These are phyloP conservation scores for Hyalella azteca DNA, from an alignment of 2,888 invertebrate genomes.

Conservation along the genomic window DNA sequence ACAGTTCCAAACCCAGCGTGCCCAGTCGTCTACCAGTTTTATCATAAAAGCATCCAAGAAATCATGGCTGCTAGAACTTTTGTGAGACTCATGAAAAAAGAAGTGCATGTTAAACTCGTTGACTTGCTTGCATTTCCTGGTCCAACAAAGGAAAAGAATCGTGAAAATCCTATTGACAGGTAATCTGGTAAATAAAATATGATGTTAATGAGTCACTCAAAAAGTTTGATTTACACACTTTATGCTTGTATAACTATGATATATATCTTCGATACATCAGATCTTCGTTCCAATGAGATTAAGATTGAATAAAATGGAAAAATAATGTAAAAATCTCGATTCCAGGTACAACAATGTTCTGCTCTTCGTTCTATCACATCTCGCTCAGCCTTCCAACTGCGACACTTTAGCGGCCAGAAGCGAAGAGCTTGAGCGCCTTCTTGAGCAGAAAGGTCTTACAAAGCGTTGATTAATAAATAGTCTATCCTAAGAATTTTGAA, in stretches of 20 bases:
- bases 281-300: too few relatives aligned
- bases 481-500: too few relatives aligned
- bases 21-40: neutral
- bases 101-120: neutral
- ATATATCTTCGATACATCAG: too few relatives aligned
- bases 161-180: neutral
- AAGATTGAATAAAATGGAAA: too few relatives aligned
- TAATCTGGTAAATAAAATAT: too few relatives aligned
- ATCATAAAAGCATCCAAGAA: neutral
- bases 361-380: neutral
- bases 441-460: neutral
- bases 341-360: constrained; percentile 1
- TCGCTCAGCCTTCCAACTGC: neutral
- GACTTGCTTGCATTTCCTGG: neutral
- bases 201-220: neutral
- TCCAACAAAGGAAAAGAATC: too few relatives aligned
- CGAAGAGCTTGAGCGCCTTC: neutral
- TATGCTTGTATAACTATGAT: too few relatives aligned
- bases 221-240: too few relatives aligned
- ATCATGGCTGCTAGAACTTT: constrained; percentile 16
- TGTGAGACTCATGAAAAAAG: neutral
- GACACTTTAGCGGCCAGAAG: neutral
- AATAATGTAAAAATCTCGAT: too few relatives aligned
- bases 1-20: neutral
- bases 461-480: neutral